These are phyloP conservation scores for Adela reaumurella DNA, from an alignment of 2,888 invertebrate species.

Conservation along the genomic window DNA sequence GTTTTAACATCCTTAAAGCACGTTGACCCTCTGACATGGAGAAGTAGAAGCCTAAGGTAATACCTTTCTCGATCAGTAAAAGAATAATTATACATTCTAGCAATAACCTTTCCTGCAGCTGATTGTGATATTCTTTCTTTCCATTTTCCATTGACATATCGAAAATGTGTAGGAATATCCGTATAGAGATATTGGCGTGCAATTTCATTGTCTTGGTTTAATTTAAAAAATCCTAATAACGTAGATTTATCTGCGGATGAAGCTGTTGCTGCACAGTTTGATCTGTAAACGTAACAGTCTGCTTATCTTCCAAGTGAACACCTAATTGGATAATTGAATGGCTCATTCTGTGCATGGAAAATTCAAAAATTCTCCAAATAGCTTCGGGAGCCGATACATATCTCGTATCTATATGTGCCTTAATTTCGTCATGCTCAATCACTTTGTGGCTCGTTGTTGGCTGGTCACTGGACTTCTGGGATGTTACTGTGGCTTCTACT, in stretches of 20 bases:
- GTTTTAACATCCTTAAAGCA: constrained; percentile 12
- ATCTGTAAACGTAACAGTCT: constrained; percentile 11
- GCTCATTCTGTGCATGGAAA: constrained; percentile 11
- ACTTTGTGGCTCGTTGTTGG: constrained; percentile 4
- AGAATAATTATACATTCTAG: constrained; percentile 12
- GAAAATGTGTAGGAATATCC: constrained; percentile 12
- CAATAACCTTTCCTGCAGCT: constrained; percentile 12
- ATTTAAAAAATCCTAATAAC: constrained; percentile 10
- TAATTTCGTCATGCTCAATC: constrained; percentile 12
- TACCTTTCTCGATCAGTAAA: constrained; percentile 13
- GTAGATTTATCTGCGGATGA: constrained; percentile 12
- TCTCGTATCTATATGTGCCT: constrained; percentile 12
- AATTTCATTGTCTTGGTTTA: constrained; percentile 10
- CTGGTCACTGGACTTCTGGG: constrained; percentile 10
- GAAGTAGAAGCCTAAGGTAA: constrained; percentile 15
- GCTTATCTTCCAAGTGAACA: constrained; percentile 14
- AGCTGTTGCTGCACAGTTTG: constrained; percentile 10
- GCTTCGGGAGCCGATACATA: constrained; percentile 14
- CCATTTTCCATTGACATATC: constrained; percentile 11
- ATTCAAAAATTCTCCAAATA: constrained; percentile 12
- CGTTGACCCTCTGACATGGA: constrained; percentile 5
- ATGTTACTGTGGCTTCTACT: constrained; percentile 7
- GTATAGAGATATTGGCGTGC: constrained; percentile 12
- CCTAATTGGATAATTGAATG: constrained; percentile 13
- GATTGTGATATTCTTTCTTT: constrained; percentile 13